Conservation (phyloP, 1,140 invertebrate genomes). For the Papilio aristodemus region DNA sequence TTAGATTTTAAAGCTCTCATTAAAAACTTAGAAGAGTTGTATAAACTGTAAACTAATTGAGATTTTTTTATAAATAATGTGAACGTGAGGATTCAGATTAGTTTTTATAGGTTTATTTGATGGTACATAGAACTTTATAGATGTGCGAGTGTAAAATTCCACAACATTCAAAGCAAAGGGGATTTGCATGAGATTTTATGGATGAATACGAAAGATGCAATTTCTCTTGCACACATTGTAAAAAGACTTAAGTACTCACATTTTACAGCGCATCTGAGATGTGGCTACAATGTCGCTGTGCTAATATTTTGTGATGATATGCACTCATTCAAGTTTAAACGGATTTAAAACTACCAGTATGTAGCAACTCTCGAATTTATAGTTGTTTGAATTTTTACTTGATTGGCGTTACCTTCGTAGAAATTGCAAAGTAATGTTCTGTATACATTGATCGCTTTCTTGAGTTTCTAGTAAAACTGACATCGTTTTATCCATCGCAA, state of each 20-base stretch:
- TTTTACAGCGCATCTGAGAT: background rate
- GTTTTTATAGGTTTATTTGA: background rate
- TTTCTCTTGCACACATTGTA: background rate
- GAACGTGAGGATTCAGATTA: background rate
- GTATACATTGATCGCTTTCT: too few species aligned
- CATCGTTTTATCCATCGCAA: too few species aligned
- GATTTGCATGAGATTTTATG: constrained; percentile 17
- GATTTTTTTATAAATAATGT: too few species aligned
- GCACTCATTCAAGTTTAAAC: background rate
- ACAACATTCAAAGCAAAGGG: constrained; percentile 12
- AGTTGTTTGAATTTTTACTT: background rate
- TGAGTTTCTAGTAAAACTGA: too few species aligned
- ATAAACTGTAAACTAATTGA: too few species aligned
- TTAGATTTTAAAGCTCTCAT: too few species aligned
- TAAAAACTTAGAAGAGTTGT: too few species aligned
- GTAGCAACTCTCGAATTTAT: too few species aligned
- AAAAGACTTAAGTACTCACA: constrained; percentile 11
- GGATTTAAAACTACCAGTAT: background rate
- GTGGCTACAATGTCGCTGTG: constrained; percentile 7
- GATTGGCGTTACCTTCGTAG: background rate
- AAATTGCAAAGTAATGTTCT: background rate
- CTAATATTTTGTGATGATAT: constrained; percentile 9
- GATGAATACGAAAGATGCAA: background rate
- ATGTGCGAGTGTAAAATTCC: background rate
- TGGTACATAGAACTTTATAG: background rate